Evolutionary conservation across 2,113 vertebrate species (phyloP), one percentile per base, ranked within the genome.

Genomic region (Emydocephalus ijimae): DNA sequence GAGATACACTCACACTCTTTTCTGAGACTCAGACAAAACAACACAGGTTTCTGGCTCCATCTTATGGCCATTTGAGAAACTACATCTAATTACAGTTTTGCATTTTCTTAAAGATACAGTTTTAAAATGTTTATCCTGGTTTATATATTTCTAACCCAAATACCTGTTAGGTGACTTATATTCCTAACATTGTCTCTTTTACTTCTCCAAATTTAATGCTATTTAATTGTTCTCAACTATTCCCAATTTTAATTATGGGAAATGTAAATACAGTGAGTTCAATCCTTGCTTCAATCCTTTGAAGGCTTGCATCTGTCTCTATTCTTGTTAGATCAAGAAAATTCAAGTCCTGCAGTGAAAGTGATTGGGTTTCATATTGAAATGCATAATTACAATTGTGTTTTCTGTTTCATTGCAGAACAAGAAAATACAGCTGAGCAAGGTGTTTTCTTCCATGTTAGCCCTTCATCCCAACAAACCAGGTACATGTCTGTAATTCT

Each of bases 401-500:
- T 93, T 0, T 52, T 94, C 96, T 94, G 61, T 90, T 61, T 95
- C 26, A 95, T 95, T 96, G 85, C 95, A 99, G 99, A 98, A 97
- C 26, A 96, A 97, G 39, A 98, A 98, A 95, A 54, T 94, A 92
- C 98, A 99, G 56, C 98, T 99, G 91, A 99, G 99, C 95, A 99
- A 98, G 90, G 97, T 99, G 90, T 99, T 99, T 95, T 99, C 99
- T 85, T 92, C 98, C 55, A 97, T 99, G 98, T 96, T 99, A 88
- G 99, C 99, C 3, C 98, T 99, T 97, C 99, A 99, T 95, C 97
- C 99, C 3, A 98, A 99, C 96, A 99, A 99, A 94, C 98, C 99
- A 98, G 99, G 99, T 99, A 98, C 48, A 93, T 95, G 34, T 81
- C 18, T 20, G 7, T 81, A 21, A 43, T 43, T 81, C 34, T 81